Evolutionary conservation across 2,113 vertebrate genomes (phyloP).

Genomic region (Corythornis madagascariensis): DNA sequence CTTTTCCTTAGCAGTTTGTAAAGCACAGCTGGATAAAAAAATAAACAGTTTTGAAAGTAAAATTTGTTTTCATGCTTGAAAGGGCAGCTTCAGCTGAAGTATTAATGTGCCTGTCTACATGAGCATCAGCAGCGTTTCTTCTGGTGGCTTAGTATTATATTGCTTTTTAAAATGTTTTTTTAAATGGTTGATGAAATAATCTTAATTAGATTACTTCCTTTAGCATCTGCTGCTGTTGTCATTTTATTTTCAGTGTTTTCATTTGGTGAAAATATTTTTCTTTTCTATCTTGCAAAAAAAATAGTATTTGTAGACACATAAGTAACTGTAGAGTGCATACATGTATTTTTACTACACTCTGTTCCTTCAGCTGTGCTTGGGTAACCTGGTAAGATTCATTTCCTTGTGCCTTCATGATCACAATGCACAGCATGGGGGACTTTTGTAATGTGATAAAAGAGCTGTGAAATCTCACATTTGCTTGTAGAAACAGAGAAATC

Average conservation of each 20-base stretch:
- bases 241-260: constrained; percentile 41
- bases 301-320: neutral
- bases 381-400: constrained; percentile 42
- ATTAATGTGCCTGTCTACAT: neutral
- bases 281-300: constrained; percentile 3
- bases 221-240: constrained; percentile 49
- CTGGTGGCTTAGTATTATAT: constrained; percentile 33
- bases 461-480: constrained; percentile 25
- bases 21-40: constrained; percentile 38
- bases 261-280: constrained; percentile 20
- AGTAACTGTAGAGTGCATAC: constrained; percentile 1
- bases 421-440: constrained; percentile 1
- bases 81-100: neutral
- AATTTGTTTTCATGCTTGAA: constrained; percentile 45
- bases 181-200: constrained; percentile 18
- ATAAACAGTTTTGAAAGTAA: constrained; percentile 19
- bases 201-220: constrained; percentile 58
- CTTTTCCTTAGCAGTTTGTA: neutral
- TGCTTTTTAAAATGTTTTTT: constrained; percentile 42
- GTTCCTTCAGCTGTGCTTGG: constrained; percentile 49
- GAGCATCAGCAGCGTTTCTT: constrained; percentile 17
- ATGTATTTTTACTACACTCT: constrained; percentile 52
- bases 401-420: constrained; percentile 8
- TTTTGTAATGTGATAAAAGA: neutral
- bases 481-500: neutral